phyloP scores from a whole-genome alignment of 2,113 vertebrate genomes.

The Phocoena sinus region DNA sequence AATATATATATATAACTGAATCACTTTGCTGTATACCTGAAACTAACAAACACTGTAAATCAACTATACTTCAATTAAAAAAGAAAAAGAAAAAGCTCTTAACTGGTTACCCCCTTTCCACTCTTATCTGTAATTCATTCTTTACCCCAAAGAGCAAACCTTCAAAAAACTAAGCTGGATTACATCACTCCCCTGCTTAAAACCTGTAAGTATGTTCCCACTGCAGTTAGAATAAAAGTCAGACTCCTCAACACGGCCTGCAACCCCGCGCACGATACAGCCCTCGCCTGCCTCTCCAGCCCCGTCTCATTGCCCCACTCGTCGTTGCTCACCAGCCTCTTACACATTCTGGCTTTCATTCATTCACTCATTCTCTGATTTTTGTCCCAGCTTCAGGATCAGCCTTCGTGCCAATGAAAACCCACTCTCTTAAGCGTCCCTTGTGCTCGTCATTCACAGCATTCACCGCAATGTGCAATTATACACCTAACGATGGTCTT shows the following conservation, averaged over 20 bases:
- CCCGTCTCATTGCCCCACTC: accelerated
- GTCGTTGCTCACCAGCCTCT: neutral
- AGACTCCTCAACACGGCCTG: neutral
- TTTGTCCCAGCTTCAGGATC: neutral
- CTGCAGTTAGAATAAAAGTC: neutral
- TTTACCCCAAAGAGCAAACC: neutral
- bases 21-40: neutral
- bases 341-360: neutral
- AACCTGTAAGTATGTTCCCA: neutral
- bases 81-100: neutral
- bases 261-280: accelerated
- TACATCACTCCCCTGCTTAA: neutral
- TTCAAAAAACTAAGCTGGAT: neutral
- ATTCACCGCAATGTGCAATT: neutral
- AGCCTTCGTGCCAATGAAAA: neutral
- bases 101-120: neutral
- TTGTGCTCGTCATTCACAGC: neutral
- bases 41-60: neutral
- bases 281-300: neutral
- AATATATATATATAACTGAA: neutral
- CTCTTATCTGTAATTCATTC: neutral
- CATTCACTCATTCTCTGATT: neutral
- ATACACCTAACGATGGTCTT: neutral
- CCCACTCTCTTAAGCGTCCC: neutral
- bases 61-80: neutral